Base-by-base conservation (phyloP, 2,797 vertebrate genomes). In the Pseudomugil gertrudae region DNA sequence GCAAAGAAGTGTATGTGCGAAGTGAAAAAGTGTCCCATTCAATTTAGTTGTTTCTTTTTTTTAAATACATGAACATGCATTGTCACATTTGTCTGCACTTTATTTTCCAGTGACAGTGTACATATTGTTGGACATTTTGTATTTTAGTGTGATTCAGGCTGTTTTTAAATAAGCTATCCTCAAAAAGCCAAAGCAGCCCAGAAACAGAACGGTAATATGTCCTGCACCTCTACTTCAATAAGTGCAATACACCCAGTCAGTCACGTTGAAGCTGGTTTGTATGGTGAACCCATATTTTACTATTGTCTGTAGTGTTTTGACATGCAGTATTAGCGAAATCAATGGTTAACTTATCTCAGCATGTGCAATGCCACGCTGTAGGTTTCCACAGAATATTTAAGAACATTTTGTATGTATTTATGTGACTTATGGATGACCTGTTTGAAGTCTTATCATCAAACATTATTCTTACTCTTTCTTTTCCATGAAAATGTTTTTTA, bases 111-210 rank as follows among this genome's bases (percentile, higher is more conserved):
- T 83, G 57, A 73, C 55, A 47, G 68, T 87, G 38, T 76, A 54
- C 57, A 50, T 85, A 67, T 71, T 77, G 73, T 84, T 69, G 63
- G 57, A 69, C 58, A 15, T 69, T 76, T 74, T 72, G 38, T 82
- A 72, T 63, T 26, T 57, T 76, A n/a, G 55, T 67, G 58, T 32
- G 51, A 70, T 71, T 72, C 27, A 63, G 75, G 36, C 57, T 66
- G n/a, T 81, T 65, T 80, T 67, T 51, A 33, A 58, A 66, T 26
- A 66, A 84, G 73, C 38, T 26, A 80, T 84, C 33, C 76, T 81
- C 74, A 77, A 76, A 78, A 90, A 85, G 83, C 90, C 88, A 92
- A 92, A 90, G 88, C 74, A 83, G 78, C 75, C 74, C 76, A 76
- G 74, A 59, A 87, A 79, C 60, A 74, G 60, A 83, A 30, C 61